A percentile compares a stretch with the other conserved stretches of the same genome.
phyloP scores from a whole-genome alignment of 2,113 vertebrate genomes.

The Syrrhaptes paradoxus region DNA sequence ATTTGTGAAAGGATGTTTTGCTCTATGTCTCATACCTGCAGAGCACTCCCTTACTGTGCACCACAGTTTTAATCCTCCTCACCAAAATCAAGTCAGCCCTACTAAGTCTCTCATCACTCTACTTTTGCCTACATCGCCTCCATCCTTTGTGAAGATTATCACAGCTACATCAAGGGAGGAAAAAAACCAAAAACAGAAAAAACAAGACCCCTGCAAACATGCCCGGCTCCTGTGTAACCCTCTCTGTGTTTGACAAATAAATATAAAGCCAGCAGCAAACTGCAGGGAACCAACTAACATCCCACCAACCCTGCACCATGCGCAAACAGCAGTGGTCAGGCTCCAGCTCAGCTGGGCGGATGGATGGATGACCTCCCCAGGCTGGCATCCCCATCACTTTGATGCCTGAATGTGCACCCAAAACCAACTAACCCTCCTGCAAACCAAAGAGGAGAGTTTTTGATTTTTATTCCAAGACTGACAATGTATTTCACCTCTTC shows the following conservation, averaged over 20 bases:
- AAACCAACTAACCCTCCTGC: background rate
- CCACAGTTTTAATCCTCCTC: background rate
- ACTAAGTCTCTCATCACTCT: background rate
- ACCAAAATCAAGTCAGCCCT: background rate
- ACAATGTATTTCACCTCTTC: background rate
- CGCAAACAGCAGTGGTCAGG: background rate
- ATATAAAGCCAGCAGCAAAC: background rate
- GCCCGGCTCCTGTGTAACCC: background rate
- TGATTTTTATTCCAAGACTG: background rate
- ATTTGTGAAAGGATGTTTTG: background rate
- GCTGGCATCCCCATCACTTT: background rate
- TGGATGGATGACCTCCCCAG: background rate
- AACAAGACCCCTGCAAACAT: background rate
- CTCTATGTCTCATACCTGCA: background rate
- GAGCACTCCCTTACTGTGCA: background rate
- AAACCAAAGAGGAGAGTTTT: background rate
- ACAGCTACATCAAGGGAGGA: background rate
- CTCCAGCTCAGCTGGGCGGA: background rate
- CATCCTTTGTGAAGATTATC: background rate
- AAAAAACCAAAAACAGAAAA: background rate
- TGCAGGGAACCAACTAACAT: background rate
- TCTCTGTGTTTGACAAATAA: background rate
- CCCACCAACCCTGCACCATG: background rate
- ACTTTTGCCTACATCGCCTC: background rate
- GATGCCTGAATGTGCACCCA: background rate